Conservation (phyloP, 2,888 invertebrate species). For the Abscondita cerata region DNA sequence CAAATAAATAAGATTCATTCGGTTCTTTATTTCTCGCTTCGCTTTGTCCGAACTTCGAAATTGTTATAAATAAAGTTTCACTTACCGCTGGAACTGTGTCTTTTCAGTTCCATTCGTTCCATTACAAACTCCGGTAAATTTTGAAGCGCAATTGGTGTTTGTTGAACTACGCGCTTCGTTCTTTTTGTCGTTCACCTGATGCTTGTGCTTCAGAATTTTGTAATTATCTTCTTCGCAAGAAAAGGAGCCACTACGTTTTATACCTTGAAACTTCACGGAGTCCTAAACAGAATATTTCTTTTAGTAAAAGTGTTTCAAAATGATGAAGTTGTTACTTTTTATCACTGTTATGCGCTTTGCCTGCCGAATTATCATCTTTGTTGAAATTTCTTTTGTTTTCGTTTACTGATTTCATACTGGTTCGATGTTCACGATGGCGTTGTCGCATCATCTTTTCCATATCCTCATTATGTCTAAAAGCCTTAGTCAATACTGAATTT, state of each 20-base stretch:
- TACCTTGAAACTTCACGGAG: constrained; percentile 57
- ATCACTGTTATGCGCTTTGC: background rate
- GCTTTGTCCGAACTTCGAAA: too few relatives aligned
- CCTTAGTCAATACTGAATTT: constrained; percentile 2
- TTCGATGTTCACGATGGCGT: constrained; percentile 69
- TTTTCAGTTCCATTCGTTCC: constrained; percentile 30
- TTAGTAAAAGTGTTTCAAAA: too few relatives aligned
- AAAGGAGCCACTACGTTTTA: constrained; percentile 69
- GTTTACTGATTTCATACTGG: constrained; percentile 59
- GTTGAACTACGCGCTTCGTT: constrained; percentile 30
- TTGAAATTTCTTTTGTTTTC: constrained; percentile 48
- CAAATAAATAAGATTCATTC: too few relatives aligned
- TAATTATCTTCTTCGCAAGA: constrained; percentile 68
- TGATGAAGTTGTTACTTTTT: too few relatives aligned
- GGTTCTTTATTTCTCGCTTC: too few relatives aligned
- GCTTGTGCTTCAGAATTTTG: constrained; percentile 64
- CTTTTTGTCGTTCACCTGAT: constrained; percentile 43
- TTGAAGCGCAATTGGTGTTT: constrained; percentile 21
- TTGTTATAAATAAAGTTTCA: too few relatives aligned
- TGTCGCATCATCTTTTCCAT: constrained; percentile 84
- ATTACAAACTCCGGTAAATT: constrained; percentile 30
- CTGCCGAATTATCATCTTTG: constrained; percentile 42
- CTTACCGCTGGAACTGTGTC: constrained; percentile 45
- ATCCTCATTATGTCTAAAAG: constrained; percentile 76
- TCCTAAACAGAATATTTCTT: too few relatives aligned